Base-by-base conservation (phyloP, 2,888 invertebrate genomes). In the Lasioglossum villosulum region DNA sequence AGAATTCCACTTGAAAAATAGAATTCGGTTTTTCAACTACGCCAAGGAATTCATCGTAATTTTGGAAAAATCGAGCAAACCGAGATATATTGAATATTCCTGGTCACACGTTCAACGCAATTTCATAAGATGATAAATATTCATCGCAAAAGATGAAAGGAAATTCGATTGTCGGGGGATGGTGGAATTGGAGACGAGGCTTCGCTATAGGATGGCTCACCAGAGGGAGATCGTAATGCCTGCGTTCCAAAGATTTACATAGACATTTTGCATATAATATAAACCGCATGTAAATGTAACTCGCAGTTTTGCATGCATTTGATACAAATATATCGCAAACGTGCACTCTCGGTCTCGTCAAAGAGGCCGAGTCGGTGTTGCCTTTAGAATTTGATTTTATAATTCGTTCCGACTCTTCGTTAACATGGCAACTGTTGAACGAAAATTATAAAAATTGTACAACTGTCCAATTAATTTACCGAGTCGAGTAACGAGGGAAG, bases 51-150 rank as follows among this genome's bases (percentile, higher is more conserved):
- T 34, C 19, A 42, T 4, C 30, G 14, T 77, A 34, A 48, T 56
- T 48, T 74, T n/a, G 19, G 19, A 12, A 19, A 63, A 76, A 48
- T 34, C 59, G 77, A 37, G 45, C 16, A 42, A 59, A 70, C 23
- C 39, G 56, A 63, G n/a, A 34, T 48, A 34, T 30, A 52, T 77
- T 78, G 52, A 63, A 56, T 80, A 86, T 78, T 85, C 56, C 71
- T 77, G 70, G 56, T 63, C 48, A 52, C 70, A 23, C 71, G 72
- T 78, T 75, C 48, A 42, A 68, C 59, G 71, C 75, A 59, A 66
- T 79, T 79, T 73, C 66, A 72, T 68, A 86, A 87, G 83, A 86
- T 75, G 45, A 86, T 87, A 83, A 87, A 87, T 87, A 87, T 87
- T 87, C 86, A 86, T 83, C 30, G 75, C 19, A 4, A 10, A 48